phyloP scores from a whole-genome alignment of 2,113 vertebrate species.

The Grammomys dolichurus region DNA sequence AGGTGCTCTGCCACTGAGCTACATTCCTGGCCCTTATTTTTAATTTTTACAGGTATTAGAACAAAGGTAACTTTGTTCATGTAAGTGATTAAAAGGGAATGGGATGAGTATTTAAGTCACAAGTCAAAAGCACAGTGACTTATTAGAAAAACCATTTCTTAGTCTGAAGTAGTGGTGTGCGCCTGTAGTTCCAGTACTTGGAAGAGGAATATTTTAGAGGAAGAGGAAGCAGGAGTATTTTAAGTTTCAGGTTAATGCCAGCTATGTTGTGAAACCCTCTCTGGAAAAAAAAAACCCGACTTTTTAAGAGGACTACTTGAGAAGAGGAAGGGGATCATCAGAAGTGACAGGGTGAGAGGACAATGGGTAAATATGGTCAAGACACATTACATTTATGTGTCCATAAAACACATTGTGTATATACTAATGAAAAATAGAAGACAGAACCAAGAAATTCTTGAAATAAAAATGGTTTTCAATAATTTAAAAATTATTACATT shows the following conservation, averaged over 20 bases:
- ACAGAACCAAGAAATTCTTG: not conserved
- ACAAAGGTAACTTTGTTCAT: slow-evolving; percentile 11
- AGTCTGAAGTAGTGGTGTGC: not conserved
- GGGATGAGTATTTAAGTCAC: not conserved
- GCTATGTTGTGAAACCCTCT: not conserved
- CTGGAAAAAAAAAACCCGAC: not conserved
- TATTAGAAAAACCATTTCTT: not conserved
- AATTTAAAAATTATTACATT: not conserved
- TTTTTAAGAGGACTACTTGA: not conserved
- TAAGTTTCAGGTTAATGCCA: not conserved
- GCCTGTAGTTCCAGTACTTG: not conserved
- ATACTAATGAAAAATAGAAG: not conserved
- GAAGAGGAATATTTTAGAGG: not conserved
- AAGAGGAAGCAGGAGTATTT: not conserved
- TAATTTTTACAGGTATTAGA: not conserved
- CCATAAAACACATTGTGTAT: not conserved
- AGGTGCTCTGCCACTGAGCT: not conserved
- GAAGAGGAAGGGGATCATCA: not conserved
- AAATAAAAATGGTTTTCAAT: not conserved
- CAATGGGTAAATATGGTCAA: not conserved
- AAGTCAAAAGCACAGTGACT: not conserved
- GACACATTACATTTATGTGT: not conserved
- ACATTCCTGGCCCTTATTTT: not conserved
- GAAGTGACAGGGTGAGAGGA: not conserved
- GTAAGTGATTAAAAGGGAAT: slow-evolving; percentile 23